phyloP scores from a whole-genome alignment of 2,888 invertebrate genomes.

The Protodeltote pygarga region DNA sequence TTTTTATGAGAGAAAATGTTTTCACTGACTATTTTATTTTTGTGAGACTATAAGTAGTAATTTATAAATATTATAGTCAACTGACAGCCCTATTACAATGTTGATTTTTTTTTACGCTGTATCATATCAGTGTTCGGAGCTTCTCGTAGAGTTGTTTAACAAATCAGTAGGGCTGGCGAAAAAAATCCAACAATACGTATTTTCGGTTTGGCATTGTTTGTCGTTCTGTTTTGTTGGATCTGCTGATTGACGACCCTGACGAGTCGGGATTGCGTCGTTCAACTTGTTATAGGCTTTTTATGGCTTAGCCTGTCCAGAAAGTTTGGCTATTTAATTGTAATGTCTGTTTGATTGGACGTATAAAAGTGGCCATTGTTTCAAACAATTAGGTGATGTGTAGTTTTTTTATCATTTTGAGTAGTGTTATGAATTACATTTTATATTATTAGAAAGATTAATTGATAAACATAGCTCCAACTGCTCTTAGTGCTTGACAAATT shows the following conservation, averaged over 20 bases:
- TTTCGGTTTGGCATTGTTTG: conserved; percentile 44
- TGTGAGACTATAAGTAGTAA: too few relatives aligned
- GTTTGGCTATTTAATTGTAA: conserved; percentile 34
- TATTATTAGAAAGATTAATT: too few relatives aligned
- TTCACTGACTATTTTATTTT: too few relatives aligned
- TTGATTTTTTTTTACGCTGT: conserved; percentile 34
- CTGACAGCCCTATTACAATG: too few relatives aligned
- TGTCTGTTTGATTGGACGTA: conserved; percentile 21
- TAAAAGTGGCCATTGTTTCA: conserved; percentile 8
- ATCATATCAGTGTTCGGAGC: conserved; percentile 29
- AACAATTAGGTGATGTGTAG: too few relatives aligned
- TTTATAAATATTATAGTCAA: too few relatives aligned
- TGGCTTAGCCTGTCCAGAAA: conserved; percentile 37
- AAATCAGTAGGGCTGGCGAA: conserved; percentile 59
- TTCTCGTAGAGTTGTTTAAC: conserved; percentile 47
- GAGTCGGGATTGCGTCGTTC: conserved; percentile 55
- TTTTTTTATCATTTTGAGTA: too few relatives aligned
- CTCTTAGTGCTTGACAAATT: too few relatives aligned
- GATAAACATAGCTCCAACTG: too few relatives aligned
- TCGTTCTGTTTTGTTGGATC: conserved; percentile 47
- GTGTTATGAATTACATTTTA: too few relatives aligned
- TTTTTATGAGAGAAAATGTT: too few relatives aligned
- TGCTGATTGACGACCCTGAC: conserved; percentile 56
- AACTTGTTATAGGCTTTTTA: conserved; percentile 46
- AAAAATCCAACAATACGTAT: conserved; percentile 58